Conservation (phyloP, 2,888 invertebrate genomes). For the Platycnemis pennipes region DNA sequence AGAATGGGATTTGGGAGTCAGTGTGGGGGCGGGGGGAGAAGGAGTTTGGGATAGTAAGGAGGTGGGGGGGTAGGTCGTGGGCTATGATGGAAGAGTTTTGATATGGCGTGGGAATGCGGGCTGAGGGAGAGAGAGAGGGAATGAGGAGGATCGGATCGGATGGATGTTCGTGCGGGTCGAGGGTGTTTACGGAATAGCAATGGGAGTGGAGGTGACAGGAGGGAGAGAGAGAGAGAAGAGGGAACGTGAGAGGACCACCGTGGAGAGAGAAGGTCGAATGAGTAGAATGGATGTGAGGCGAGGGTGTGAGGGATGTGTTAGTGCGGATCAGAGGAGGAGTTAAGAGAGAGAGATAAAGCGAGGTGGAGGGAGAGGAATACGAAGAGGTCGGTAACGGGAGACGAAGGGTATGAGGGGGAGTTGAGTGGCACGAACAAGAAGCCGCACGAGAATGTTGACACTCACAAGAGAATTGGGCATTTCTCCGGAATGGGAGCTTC, state of each 20-base stretch:
- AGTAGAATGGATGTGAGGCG: not conserved
- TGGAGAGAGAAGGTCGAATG: not conserved
- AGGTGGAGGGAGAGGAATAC: not conserved
- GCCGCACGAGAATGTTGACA: not conserved
- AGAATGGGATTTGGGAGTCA: not conserved
- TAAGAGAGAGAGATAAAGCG: slow-evolving; percentile 22
- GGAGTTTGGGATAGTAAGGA: not conserved
- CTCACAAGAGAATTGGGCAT: slow-evolving; percentile 1
- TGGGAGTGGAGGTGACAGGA: slow-evolving; percentile 24
- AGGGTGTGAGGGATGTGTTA: not conserved
- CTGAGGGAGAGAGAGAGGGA: not conserved
- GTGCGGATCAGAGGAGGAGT: not conserved
- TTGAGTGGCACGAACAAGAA: not conserved
- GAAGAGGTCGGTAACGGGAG: not conserved
- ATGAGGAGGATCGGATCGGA: not conserved
- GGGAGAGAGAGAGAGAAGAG: not conserved
- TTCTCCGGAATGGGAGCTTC: not conserved
- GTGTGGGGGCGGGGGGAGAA: no score
- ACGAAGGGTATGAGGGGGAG: not conserved
- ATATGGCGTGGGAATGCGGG: slow-evolving; percentile 27
- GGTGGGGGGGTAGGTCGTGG: not conserved
- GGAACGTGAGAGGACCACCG: not conserved
- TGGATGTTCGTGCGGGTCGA: slow-evolving; percentile 2
- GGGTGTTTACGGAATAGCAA: slow-evolving; percentile 7
- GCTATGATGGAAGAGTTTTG: slow-evolving; percentile 9